Base-by-base conservation (phyloP, 2,888 invertebrate species). In the Standfussiana lucernea region DNA sequence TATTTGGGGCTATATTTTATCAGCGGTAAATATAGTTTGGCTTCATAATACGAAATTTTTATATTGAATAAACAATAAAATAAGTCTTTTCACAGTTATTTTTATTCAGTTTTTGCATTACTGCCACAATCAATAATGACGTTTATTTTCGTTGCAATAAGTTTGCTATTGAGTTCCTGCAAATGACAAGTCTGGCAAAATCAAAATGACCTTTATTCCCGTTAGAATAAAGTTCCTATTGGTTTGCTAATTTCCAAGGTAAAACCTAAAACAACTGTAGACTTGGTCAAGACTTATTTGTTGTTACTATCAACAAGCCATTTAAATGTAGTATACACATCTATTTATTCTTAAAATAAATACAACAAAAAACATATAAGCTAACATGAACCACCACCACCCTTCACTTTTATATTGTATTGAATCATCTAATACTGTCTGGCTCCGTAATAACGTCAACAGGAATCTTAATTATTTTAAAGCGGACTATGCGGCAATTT, bases 271-370 rank as follows among this genome's bases (percentile, higher is more conserved):
- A 47, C 6, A n/a, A 59, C 32, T 21, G 18, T 0, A 32, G 15
- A 40, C n/a, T 64, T n/a, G n/a, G n/a, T 64, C 64, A n/a, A 64
- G 64, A 40, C 18, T 40, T 40, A 64, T 64, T 40, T 64, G 15
- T 40, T 15, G 18, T 42, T n/a, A 8, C 64, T 40, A n/a, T 64
- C 18, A 40, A n/a, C 21, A 66, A 50, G 6, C 10, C 15, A 45
- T 66, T 66, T 24, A 35, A 21, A 24, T 35, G 1, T 15, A 40
- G 10, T 35, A 42, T 56, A 72, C 6, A 72, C 68, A 8, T 64
- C 73, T 72, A 40, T 62, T 86, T 74, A 68, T 11, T 28, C 65
- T 81, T 71, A 85, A 62, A 62, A 71, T 67, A 80, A 79, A 82
- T 83, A 86, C 53, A 73, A 79, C 61, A 61, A 61, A 61, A 56